phyloP scores from a whole-genome alignment of 2,888 invertebrate genomes.

The Biston stratarius region DNA sequence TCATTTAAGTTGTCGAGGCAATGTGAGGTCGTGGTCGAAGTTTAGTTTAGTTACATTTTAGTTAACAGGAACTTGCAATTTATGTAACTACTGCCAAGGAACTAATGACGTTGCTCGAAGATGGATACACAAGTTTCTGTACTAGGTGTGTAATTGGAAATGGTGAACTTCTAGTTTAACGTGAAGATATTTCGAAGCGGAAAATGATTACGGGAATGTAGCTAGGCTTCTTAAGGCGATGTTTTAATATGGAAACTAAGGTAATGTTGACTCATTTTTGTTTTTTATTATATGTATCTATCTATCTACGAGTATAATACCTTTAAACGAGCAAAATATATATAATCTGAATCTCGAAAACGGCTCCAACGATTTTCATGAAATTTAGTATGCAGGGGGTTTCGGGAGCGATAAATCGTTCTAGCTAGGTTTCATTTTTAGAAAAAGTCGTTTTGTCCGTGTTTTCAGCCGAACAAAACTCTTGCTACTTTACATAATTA shows the following conservation, averaged over 20 bases:
- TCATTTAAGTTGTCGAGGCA: neutral
- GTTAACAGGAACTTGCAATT: conserved; percentile 37
- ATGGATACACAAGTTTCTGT: conserved; percentile 29
- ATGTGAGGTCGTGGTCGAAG: conserved; percentile 31
- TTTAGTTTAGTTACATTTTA: conserved; percentile 37
- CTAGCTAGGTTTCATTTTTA: too few relatives aligned
- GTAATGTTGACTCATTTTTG: neutral
- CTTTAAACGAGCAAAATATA: too few relatives aligned
- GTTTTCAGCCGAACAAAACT: too few relatives aligned
- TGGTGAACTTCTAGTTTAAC: conserved; percentile 13
- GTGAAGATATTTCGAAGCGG: conserved; percentile 1
- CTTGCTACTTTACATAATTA: neutral
- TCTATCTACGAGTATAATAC: too few relatives aligned
- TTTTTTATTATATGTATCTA: neutral
- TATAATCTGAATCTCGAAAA: too few relatives aligned
- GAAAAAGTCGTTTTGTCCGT: too few relatives aligned
- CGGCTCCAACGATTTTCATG: too few relatives aligned
- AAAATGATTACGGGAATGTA: neutral
- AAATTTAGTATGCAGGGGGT: too few relatives aligned
- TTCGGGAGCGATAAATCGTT: too few relatives aligned
- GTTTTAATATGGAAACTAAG: too few relatives aligned
- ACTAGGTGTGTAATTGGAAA: conserved; percentile 29
- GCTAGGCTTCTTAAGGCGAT: neutral
- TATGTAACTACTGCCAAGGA: conserved; percentile 32
- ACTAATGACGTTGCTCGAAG: conserved; percentile 36